Evolutionary conservation across 2,113 vertebrate species (phyloP).

Genomic region (Pycnonotus jocosus): DNA sequence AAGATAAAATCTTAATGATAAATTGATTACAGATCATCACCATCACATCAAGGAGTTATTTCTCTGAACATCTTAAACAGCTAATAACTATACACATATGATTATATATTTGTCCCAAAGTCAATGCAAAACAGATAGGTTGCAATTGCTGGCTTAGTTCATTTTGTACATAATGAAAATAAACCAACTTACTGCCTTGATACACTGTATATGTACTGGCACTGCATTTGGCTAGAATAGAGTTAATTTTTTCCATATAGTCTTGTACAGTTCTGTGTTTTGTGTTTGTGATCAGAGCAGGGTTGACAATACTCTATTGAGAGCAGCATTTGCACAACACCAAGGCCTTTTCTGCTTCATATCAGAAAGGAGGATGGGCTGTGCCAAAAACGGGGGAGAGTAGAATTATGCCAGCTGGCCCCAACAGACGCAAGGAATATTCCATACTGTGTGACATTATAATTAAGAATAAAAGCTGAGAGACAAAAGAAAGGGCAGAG

Average conservation of each 20-base stretch:
- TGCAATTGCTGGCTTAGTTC: neutral
- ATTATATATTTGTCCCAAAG: neutral
- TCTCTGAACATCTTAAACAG: neutral
- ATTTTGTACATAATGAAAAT: neutral
- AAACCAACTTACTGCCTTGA: neutral
- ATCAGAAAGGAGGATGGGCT: neutral
- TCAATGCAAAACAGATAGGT: neutral
- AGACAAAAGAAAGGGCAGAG: neutral
- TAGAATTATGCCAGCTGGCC: neutral
- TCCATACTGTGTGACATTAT: accelerated
- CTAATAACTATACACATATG: neutral
- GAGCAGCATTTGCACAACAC: neutral
- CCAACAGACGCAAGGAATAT: neutral
- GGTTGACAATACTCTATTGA: neutral
- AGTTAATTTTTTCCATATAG: neutral
- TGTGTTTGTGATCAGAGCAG: neutral
- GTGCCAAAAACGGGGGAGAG: neutral
- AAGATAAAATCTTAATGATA: neutral
- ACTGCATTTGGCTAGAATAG: neutral
- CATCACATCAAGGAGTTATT: neutral
- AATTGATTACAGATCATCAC: neutral
- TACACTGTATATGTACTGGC: neutral
- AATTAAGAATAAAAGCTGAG: neutral
- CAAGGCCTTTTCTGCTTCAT: neutral
- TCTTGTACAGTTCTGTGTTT: neutral